A percentile compares a stretch with the other conserved stretches of the same genome.
These are phyloP conservation scores for Leucophenga montana DNA, from an alignment of 2,888 invertebrate genomes.

Conservation along the genomic window DNA sequence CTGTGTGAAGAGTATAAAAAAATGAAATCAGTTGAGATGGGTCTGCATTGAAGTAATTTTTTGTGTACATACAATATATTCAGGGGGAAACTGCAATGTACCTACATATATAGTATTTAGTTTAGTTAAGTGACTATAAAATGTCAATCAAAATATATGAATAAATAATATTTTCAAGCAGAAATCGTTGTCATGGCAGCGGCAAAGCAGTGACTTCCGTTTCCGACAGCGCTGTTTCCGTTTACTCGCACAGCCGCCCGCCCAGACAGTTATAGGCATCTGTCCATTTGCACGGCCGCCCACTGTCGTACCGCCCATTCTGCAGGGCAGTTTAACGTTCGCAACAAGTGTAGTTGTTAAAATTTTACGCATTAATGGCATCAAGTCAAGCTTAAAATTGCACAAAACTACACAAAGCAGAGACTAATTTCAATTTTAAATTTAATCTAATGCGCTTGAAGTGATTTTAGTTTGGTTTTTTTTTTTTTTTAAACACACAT, in stretches of 20 bases:
- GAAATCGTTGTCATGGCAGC: no score
- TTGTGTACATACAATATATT: no score
- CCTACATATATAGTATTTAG: no score
- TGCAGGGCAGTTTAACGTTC: no score
- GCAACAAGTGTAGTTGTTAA: not conserved
- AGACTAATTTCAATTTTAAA: conserved; percentile 3
- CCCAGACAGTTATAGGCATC: not conserved
- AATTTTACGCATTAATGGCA: conserved; percentile 18
- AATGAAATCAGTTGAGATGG: no score
- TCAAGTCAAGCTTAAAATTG: conserved; percentile 13
- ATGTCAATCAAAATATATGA: not conserved
- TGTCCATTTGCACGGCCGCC: not conserved
- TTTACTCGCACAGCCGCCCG: no score
- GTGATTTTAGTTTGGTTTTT: not conserved
- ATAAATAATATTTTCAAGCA: not conserved
- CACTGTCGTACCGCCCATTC: no score
- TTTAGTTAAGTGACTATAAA: no score
- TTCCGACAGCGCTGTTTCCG: not conserved
- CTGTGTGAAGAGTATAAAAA: no score
- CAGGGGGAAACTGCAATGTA: no score
- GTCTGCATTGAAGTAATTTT: no score
- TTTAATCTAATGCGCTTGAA: not conserved
- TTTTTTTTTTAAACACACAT: not conserved
- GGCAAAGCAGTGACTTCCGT: not conserved
- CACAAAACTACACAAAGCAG: not conserved